Conservation (phyloP, 2,797 vertebrate genomes). For the Hydrocynus forskahlii region DNA sequence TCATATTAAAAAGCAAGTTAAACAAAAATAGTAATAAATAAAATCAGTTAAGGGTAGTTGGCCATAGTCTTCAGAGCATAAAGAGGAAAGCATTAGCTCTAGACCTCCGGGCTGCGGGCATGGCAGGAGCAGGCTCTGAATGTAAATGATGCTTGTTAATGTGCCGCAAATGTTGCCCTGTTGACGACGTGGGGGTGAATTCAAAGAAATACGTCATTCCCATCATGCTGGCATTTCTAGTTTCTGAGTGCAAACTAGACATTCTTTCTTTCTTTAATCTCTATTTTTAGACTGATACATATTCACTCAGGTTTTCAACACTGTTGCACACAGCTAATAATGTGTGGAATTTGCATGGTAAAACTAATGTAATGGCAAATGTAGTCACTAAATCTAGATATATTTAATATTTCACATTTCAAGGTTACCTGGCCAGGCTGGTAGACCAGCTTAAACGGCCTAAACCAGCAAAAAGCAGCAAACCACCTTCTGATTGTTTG, state of each 20-base stretch:
- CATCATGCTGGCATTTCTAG: conserved; percentile 13
- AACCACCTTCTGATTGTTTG: too few species aligned
- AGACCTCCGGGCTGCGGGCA: neutral
- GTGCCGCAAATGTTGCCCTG: conserved; percentile 43
- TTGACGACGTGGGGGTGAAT: conserved; percentile 26
- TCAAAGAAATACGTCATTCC: conserved; percentile 16
- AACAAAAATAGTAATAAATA: neutral
- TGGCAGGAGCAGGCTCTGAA: conserved; percentile 27
- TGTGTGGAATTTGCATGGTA: too few species aligned
- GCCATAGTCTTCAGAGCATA: neutral
- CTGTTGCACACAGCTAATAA: too few species aligned
- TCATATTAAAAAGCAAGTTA: neutral
- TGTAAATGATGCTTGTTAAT: conserved; percentile 44
- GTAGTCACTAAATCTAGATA: too few species aligned
- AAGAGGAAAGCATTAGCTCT: neutral
- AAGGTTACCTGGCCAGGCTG: too few species aligned
- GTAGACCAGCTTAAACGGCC: too few species aligned
- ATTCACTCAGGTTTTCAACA: conserved; percentile 7
- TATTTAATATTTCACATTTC: too few species aligned
- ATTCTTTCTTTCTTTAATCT: conserved; percentile 3
- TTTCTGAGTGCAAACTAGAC: conserved; percentile 12
- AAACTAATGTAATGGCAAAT: too few species aligned
- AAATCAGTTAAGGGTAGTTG: neutral
- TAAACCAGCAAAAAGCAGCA: too few species aligned
- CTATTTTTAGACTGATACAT: neutral